phyloP scores from a whole-genome alignment of 2,888 invertebrate species.

The Mesoligia furuncula region DNA sequence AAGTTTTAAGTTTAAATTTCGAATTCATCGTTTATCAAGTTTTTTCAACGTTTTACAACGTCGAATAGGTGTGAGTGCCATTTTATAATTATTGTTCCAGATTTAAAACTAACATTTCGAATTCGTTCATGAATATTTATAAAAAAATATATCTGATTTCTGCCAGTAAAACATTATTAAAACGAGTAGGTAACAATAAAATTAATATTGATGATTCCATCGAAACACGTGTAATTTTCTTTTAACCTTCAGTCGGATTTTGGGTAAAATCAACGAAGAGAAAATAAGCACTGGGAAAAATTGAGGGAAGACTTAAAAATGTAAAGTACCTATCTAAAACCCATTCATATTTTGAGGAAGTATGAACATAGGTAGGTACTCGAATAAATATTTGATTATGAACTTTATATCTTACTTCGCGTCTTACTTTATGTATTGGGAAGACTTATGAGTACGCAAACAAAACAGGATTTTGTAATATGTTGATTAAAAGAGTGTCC shows the following conservation, averaged over 20 bases:
- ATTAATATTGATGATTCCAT: constrained; percentile 34
- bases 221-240: constrained; percentile 25
- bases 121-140: constrained; percentile 20
- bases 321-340: constrained; percentile 18
- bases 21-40: too few relatives aligned
- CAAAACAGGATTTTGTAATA: background rate
- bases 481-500: background rate
- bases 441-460: constrained; percentile 27
- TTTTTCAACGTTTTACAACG: too few relatives aligned
- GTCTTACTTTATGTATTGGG: constrained; percentile 15
- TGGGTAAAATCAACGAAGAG: constrained; percentile 19
- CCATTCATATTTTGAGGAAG: constrained; percentile 15
- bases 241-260: background rate
- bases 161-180: constrained; percentile 27
- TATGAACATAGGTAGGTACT: background rate
- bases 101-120: constrained; percentile 21
- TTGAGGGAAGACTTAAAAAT: background rate
- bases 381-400: constrained; percentile 37
- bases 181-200: constrained; percentile 21
- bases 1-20: too few relatives aligned
- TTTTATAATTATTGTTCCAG: background rate
- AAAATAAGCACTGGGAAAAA: constrained; percentile 21
- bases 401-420: constrained; percentile 16
- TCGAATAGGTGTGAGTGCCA: too few relatives aligned
- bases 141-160: constrained; percentile 7